Conservation (phyloP, 2,797 vertebrate species). For the Pangasius sanitwongsei region DNA sequence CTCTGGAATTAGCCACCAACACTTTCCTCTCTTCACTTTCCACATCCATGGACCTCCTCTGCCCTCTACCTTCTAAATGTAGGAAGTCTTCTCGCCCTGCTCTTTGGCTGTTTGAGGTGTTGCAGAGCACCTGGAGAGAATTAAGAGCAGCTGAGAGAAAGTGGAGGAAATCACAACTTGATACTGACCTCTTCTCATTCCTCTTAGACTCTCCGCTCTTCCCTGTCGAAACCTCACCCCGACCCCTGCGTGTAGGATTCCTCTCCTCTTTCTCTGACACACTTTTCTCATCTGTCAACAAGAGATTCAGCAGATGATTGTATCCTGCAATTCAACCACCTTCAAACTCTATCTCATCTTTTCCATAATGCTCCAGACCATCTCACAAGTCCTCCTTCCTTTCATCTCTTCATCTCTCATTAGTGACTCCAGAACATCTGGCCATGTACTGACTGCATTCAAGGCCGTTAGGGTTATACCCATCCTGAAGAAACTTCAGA, state of each 20-base stretch:
- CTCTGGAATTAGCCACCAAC: not conserved
- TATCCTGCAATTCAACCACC: too few species aligned
- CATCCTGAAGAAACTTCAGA: not conserved
- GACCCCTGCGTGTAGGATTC: not conserved
- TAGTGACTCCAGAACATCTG: not conserved
- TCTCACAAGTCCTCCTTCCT: not conserved
- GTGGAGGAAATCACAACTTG: not conserved
- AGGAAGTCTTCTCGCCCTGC: not conserved
- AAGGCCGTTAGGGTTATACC: not conserved
- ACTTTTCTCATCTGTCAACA: not conserved
- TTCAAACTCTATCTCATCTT: too few species aligned
- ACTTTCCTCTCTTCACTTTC: not conserved
- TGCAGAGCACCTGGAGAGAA: not conserved
- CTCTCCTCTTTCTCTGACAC: not conserved
- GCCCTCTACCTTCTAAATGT: not conserved
- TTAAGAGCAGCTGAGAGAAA: not conserved
- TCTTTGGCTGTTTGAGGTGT: not conserved
- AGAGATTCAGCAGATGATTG: too few species aligned
- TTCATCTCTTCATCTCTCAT: not conserved
- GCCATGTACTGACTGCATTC: not conserved
- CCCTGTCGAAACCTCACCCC: not conserved
- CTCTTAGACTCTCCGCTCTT: not conserved
- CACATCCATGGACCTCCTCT: not conserved
- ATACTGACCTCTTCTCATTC: not conserved
- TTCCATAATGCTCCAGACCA: not conserved